Conservation (phyloP, 2,797 vertebrate genomes). For the Sebastes vulpes region DNA sequence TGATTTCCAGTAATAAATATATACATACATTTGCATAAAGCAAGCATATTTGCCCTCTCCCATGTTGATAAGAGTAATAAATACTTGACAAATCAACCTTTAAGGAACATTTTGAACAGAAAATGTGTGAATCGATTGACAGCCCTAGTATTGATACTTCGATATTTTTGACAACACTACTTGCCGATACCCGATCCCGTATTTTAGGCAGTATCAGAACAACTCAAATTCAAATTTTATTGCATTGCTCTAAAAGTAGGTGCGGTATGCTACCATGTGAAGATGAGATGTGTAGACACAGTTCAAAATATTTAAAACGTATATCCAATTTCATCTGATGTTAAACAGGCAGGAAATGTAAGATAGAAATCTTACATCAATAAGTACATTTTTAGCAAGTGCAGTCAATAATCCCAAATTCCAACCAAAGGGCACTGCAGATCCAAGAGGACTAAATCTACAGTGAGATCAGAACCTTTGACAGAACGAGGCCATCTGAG, state of each 20-base stretch:
- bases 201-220: neutral
- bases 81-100: no score
- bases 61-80: no score
- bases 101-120: no score
- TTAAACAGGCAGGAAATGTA: neutral
- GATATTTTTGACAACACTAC: neutral
- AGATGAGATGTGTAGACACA: neutral
- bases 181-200: neutral
- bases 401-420: constrained; percentile 37
- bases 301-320: neutral
- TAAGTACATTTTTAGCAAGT: constrained; percentile 13
- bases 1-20: no score
- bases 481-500: constrained; percentile 41
- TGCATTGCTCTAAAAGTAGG: neutral
- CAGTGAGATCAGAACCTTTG: constrained; percentile 19
- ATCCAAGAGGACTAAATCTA: constrained; percentile 25
- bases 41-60: no score
- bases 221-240: neutral
- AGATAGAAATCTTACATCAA: neutral
- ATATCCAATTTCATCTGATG: neutral
- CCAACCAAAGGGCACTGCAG: constrained; percentile 11
- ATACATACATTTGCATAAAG: no score
- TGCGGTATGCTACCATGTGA: neutral
- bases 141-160: no score
- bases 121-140: no score